Evolutionary conservation across 2,797 vertebrate genomes (phyloP).

Genomic region (Triplophysa bombifrons): DNA sequence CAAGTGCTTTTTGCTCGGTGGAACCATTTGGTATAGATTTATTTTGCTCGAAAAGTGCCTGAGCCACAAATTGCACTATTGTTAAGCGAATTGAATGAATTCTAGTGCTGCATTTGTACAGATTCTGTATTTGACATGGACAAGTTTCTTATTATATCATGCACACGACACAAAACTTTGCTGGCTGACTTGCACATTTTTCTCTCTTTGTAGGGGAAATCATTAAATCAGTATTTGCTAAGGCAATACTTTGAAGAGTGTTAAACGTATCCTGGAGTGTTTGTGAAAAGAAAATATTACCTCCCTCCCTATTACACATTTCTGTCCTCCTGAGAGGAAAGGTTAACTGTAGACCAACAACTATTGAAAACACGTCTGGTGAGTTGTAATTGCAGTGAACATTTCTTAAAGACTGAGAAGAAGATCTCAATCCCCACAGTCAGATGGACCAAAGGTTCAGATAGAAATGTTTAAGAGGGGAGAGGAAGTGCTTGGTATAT

Average conservation of each 20-base stretch:
- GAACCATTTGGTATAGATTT: slow-evolving; percentile 52
- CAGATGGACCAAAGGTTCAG: slow-evolving; percentile 54
- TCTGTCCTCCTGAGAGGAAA: background rate
- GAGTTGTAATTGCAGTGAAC: slow-evolving; percentile 28
- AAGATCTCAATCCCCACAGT: background rate
- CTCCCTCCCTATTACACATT: background rate
- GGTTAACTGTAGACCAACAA: slow-evolving; percentile 8
- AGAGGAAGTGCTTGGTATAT: slow-evolving; percentile 32
- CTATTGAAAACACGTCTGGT: background rate
- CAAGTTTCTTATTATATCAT: slow-evolving; percentile 6
- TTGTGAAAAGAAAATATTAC: background rate
- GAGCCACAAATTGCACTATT: slow-evolving; percentile 13
- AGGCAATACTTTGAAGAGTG: too few species aligned
- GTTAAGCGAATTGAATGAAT: slow-evolving; percentile 32
- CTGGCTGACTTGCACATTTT: background rate
- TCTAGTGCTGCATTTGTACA: background rate
- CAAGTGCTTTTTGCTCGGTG: slow-evolving; percentile 46
- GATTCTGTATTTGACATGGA: background rate
- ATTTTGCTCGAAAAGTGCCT: background rate
- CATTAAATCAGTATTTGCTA: too few species aligned
- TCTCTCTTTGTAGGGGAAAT: background rate
- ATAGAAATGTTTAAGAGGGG: slow-evolving; percentile 35
- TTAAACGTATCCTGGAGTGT: background rate
- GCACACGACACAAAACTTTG: background rate
- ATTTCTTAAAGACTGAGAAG: background rate